Percentiles rank a stretch among this genome's conserved stretches.
Evolutionary conservation across 2,797 vertebrate species (phyloP).

Genomic region (Oceanodroma leucorhoa): DNA sequence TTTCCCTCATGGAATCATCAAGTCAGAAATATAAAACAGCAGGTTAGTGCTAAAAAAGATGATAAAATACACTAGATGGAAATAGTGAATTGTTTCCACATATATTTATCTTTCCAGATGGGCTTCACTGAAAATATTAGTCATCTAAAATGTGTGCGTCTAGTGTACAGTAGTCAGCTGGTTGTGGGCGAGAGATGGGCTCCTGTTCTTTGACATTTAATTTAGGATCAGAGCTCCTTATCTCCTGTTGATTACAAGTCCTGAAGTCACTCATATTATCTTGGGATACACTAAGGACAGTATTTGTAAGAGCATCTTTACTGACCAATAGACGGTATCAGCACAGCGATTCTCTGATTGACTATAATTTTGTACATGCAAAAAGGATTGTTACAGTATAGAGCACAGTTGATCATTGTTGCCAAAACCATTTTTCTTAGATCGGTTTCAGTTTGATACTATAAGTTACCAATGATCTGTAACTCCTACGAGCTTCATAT

Average conservation of each 20-base stretch:
- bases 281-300: fast-evolving
- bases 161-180: background rate
- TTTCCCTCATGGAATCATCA: fast-evolving
- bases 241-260: background rate
- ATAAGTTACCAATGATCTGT: background rate
- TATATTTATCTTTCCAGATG: background rate
- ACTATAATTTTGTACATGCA: background rate
- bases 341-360: background rate
- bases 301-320: background rate
- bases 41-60: background rate
- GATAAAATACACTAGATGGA: background rate
- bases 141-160: background rate
- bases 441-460: background rate
- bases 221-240: background rate
- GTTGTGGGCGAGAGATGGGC: background rate
- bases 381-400: background rate
- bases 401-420: background rate
- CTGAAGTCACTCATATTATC: background rate
- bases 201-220: background rate
- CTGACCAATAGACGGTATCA: background rate
- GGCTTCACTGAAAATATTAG: background rate
- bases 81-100: background rate
- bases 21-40: background rate
- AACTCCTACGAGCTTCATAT: background rate
- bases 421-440: background rate